Conservation (phyloP, 2,113 vertebrate genomes). For the Nothoprocta pentlandii region DNA sequence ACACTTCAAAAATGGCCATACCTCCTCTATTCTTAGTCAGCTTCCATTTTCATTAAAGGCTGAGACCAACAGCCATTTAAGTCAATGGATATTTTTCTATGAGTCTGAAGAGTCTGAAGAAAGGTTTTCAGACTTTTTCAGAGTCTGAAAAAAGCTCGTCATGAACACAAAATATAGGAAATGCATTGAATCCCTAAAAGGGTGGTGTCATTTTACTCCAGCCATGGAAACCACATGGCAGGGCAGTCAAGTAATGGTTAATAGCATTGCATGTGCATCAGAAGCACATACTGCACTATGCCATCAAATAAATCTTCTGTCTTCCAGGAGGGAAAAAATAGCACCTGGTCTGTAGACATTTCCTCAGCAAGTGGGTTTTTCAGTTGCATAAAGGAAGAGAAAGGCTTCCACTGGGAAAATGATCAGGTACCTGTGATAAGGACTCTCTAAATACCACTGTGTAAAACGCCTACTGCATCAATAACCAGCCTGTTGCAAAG, state of each 20-base stretch:
- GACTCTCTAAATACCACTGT: slow-evolving; percentile 6
- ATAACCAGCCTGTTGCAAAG: neutral
- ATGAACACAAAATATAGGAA: neutral
- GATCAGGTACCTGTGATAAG: neutral
- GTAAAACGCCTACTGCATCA: neutral
- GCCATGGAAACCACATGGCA: neutral
- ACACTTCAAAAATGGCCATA: neutral
- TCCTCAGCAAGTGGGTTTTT: neutral
- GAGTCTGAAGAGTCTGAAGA: neutral
- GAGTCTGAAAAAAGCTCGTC: neutral
- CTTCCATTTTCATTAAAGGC: neutral
- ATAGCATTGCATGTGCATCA: neutral
- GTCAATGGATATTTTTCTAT: neutral
- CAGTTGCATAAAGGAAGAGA: neutral
- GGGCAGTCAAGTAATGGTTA: neutral
- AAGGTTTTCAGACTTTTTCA: neutral
- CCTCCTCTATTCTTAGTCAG: neutral
- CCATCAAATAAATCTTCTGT: neutral
- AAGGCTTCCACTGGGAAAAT: slow-evolving; percentile 35
- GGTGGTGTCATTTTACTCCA: neutral
- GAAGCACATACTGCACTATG: too few relatives aligned
- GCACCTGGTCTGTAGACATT: neutral
- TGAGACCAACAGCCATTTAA: neutral
- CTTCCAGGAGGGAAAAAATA: neutral
- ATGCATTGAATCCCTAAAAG: neutral